Evolutionary conservation across 2,797 vertebrate species (phyloP).

Genomic region (Xiphorhynchus erythropygius): DNA sequence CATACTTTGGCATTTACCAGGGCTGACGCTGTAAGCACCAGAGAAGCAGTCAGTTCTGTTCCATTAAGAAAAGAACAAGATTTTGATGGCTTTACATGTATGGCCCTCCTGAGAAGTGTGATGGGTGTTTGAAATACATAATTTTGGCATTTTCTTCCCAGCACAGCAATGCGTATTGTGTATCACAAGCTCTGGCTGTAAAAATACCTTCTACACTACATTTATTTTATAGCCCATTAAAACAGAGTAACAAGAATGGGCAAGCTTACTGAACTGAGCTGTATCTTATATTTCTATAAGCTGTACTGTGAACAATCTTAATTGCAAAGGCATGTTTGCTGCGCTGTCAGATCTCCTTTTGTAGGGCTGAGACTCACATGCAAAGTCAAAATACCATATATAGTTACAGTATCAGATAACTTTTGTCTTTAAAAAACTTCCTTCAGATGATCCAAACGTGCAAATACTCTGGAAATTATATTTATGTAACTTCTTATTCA

Average conservation of each 20-base stretch:
- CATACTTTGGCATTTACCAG: background rate
- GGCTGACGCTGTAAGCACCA: background rate
- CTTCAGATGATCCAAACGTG: background rate
- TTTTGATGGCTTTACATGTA: background rate
- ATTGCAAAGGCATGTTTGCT: background rate
- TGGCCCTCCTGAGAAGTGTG: background rate
- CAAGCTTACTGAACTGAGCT: background rate
- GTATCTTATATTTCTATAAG: background rate
- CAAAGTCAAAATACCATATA: background rate
- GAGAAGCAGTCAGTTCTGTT: background rate
- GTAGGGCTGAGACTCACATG: background rate
- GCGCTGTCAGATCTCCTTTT: background rate
- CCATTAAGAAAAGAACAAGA: background rate
- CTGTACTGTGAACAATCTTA: background rate
- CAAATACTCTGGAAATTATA: background rate
- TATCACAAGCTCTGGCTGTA: background rate
- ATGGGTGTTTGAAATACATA: background rate
- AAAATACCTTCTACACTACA: slow-evolving; percentile 1
- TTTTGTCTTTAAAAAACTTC: background rate
- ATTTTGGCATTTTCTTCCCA: background rate
- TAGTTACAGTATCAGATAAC: background rate
- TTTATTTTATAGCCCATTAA: slow-evolving; percentile 25
- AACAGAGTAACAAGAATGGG: background rate
- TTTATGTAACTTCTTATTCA: background rate
- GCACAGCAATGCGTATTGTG: background rate